phyloP scores from a whole-genome alignment of 2,113 vertebrate genomes.

The Nanorana parkeri region DNA sequence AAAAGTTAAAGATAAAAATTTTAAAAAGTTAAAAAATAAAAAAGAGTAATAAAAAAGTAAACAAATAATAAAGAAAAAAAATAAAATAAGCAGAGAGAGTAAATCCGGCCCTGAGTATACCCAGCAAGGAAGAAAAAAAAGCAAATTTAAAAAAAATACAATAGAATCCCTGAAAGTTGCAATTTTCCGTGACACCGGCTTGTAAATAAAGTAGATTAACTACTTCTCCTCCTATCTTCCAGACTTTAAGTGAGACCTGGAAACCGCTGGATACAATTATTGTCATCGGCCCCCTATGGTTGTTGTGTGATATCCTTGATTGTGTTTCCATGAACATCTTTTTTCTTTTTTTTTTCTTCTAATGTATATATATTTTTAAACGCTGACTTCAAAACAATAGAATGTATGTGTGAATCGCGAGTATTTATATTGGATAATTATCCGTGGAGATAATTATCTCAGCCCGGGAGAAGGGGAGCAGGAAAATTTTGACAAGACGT shows the following conservation, averaged over 20 bases:
- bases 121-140: too few species aligned
- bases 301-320: conserved; percentile 30
- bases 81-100: too few species aligned
- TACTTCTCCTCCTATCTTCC: too few species aligned
- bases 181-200: too few species aligned
- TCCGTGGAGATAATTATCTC: conserved; percentile 45
- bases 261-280: conserved; percentile 5
- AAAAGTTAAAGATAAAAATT: too few species aligned
- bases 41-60: too few species aligned
- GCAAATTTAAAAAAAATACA: too few species aligned
- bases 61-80: too few species aligned
- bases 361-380: not conserved
- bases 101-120: too few species aligned
- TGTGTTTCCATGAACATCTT: conserved; percentile 20
- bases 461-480: conserved; percentile 15
- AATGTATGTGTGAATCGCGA: conserved; percentile 43
- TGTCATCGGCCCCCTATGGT: conserved; percentile 12
- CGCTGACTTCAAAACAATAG: conserved; percentile 36
- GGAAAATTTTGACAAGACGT: conserved; percentile 25
- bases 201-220: too few species aligned
- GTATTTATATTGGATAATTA: conserved; percentile 56
- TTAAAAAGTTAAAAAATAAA: too few species aligned
- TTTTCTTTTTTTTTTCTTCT: not conserved
- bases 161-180: too few species aligned
- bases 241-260: not conserved